Percentiles rank a stretch among this genome's conserved stretches.
phyloP scores from a whole-genome alignment of 2,888 invertebrate genomes.

The Spodoptera littoralis region DNA sequence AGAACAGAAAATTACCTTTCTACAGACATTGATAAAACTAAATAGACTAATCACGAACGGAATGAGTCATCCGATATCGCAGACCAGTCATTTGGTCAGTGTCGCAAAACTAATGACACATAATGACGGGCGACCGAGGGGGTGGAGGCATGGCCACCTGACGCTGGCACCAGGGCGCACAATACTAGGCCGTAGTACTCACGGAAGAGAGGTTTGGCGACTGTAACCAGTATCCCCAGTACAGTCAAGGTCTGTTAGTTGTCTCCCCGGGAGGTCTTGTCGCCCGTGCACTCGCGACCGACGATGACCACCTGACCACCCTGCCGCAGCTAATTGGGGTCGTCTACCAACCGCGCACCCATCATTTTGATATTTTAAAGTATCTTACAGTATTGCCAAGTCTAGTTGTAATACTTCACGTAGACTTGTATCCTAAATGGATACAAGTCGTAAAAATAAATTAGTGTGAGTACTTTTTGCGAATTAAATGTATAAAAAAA shows the following conservation, averaged over 20 bases:
- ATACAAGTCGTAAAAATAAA: too few species aligned
- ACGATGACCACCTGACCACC: conserved; percentile 79
- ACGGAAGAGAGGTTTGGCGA: conserved; percentile 49
- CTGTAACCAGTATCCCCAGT: conserved; percentile 62
- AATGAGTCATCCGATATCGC: conserved; percentile 88
- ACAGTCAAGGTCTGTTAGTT: conserved; percentile 84
- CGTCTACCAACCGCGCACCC: conserved; percentile 60
- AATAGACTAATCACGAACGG: conserved; percentile 82
- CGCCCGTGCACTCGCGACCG: conserved; percentile 73
- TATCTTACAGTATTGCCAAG: conserved; percentile 10
- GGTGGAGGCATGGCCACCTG: conserved; percentile 67
- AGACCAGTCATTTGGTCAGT: conserved; percentile 88
- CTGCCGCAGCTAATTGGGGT: conserved; percentile 78
- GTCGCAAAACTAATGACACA: conserved; percentile 89
- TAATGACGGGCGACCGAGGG: conserved; percentile 83
- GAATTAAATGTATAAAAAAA: too few species aligned
- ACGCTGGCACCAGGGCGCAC: conserved; percentile 51
- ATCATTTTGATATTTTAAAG: conserved; percentile 53
- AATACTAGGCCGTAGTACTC: conserved; percentile 66
- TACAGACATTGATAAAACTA: conserved; percentile 75
- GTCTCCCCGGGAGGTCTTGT: conserved; percentile 79
- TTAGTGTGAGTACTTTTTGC: too few species aligned
- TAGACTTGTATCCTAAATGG: too few species aligned
- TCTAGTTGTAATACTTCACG: too few species aligned
- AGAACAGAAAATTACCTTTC: conserved; percentile 58